Evolutionary conservation across 1,140 invertebrate species (phyloP).

Genomic region (Tetramorium parvispinum): DNA sequence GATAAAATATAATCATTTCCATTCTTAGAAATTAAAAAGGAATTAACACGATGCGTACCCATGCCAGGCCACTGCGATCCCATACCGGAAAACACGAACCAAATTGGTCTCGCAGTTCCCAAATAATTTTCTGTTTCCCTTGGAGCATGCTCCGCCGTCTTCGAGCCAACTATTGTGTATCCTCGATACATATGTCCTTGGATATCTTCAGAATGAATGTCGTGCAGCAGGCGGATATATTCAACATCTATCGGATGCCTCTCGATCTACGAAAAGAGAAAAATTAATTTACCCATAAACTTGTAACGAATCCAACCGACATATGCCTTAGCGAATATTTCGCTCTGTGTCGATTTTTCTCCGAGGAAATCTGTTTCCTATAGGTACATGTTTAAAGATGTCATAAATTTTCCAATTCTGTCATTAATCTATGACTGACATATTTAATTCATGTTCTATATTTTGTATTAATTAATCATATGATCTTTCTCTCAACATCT

Average conservation of each 20-base stretch:
- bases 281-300: conserved; percentile 8
- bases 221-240: conserved; percentile 86
- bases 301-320: neutral
- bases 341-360: neutral
- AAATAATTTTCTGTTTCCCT: conserved; percentile 59
- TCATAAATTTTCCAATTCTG: neutral
- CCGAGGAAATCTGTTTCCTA: neutral
- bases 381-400: neutral
- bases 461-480: neutral
- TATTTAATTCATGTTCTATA: neutral
- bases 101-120: conserved; percentile 55
- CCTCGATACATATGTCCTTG: conserved; percentile 88
- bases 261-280: conserved; percentile 73
- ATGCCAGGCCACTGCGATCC: conserved; percentile 72
- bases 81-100: conserved; percentile 74
- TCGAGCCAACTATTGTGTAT: conserved; percentile 84
- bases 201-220: conserved; percentile 86
- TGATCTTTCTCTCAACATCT: neutral
- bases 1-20: neutral
- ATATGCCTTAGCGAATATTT: neutral
- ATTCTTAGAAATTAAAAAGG: neutral
- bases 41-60: conserved; percentile 50
- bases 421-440: neutral
- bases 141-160: conserved; percentile 29
- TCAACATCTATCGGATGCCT: conserved; percentile 87